Evolutionary conservation across 2,888 invertebrate species (phyloP).

Genomic region (Orchesella flavescens): DNA sequence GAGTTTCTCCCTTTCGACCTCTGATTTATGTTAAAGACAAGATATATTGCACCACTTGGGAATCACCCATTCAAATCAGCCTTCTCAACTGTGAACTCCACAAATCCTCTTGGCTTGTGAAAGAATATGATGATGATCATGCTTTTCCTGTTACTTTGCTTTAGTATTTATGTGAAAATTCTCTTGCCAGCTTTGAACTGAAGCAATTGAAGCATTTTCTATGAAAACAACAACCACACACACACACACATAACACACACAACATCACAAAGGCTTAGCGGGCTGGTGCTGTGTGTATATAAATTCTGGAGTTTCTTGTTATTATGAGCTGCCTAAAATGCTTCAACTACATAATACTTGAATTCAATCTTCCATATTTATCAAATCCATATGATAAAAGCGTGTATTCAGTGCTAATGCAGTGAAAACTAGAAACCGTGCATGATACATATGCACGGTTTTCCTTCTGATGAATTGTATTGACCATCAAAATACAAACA

Average conservation of each 20-base stretch:
- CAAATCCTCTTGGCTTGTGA: conserved; percentile 7
- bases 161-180: not conserved
- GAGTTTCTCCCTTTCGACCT: conserved; percentile 50
- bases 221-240: not conserved
- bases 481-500: conserved; percentile 6
- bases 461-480: conserved; percentile 2
- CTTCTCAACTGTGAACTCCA: conserved; percentile 45
- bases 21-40: conserved; percentile 59
- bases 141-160: not conserved
- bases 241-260: no score
- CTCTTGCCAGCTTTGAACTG: no score
- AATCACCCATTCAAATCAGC: conserved; percentile 66
- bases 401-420: no score
- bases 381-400: no score
- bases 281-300: no score
- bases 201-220: not conserved
- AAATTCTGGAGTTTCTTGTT: no score
- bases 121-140: not conserved
- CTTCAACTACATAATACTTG: no score
- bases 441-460: conserved; percentile 26
- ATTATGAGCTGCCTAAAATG: no score
- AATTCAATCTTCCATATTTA: no score
- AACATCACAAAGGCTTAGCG: no score
- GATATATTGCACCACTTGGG: conserved; percentile 65
- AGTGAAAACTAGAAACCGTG: not conserved